Base-by-base conservation (phyloP, 2,888 invertebrate species). In the Melanotus villosus region DNA sequence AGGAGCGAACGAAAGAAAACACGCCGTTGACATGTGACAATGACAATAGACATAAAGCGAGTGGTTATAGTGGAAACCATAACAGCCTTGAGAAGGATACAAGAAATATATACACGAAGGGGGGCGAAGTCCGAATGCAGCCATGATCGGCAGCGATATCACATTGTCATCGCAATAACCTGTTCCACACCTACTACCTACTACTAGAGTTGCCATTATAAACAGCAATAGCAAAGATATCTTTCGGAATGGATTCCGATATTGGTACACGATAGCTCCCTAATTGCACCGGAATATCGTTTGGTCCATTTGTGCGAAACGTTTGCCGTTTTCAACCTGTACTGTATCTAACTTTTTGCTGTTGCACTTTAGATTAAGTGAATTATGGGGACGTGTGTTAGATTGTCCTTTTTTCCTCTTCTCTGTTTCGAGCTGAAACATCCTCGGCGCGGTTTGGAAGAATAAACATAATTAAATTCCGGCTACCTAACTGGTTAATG, bases 1-100 rank as follows among this genome's bases (percentile, higher is more conserved):
- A 50, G 1, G 12, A 14, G 50, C 12, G 16, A 26, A 26, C 50
- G 50, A 26, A 3, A 45, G 19, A 18, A 5, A 43, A 43, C 43
- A 50, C 50, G 26, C 50, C 14, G 19, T 4, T 54, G 38, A 64
- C 54, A 56, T 56, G 43, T 56, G 56, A 56, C 43, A 64, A 41
- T 23, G 43, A 43, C 56, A 64, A 56, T 52, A 56, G 18, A 41
- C 12, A 12, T 19, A 12, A 9, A 50, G 23, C 18, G 9, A 12
- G 30, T 30, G n/a, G 18, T 9, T 6, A 2, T 7, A 19, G 5
- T 38, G 38, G 38, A 14, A 36, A 58, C 38, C 58, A 23, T 47
- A 62, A 43, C 54, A 64, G 38, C 64, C 64, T 64, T 64, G 64
- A 64, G 56, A 64, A 54, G 64, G 43, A 64, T 56, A 56, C 38